Conservation (phyloP, 2,113 vertebrate species). For the Pituophis catenifer region DNA sequence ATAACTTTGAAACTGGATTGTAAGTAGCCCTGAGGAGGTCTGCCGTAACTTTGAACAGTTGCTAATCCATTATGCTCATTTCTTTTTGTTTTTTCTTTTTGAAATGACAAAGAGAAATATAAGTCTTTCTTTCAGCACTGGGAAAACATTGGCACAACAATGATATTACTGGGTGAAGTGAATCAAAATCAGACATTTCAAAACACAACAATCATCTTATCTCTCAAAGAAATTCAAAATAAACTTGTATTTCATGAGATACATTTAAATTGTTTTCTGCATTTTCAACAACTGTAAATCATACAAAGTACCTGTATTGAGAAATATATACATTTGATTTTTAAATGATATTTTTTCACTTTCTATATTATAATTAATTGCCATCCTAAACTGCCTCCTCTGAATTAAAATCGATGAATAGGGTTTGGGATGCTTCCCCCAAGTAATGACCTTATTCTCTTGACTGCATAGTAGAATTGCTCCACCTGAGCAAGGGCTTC, state of each 20-base stretch:
- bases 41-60: background rate
- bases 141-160: background rate
- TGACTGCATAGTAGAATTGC: background rate
- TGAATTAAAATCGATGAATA: background rate
- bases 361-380: background rate
- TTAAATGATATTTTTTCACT: background rate
- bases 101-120: background rate
- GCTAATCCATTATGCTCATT: background rate
- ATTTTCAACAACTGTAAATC: background rate
- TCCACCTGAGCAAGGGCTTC: background rate
- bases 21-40: background rate
- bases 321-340: background rate
- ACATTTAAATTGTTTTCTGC: background rate
- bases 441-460: background rate
- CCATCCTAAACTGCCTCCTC: background rate
- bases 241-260: background rate
- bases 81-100: background rate
- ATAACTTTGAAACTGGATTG: background rate
- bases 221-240: background rate
- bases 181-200: background rate
- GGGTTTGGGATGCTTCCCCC: background rate
- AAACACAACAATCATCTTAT: background rate
- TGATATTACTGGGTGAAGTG: background rate
- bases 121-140: background rate
- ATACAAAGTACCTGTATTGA: background rate